Percentiles rank a stretch among this genome's conserved stretches.
phyloP scores from a whole-genome alignment of 2,797 vertebrate species.

The Poeciliopsis gracilis region DNA sequence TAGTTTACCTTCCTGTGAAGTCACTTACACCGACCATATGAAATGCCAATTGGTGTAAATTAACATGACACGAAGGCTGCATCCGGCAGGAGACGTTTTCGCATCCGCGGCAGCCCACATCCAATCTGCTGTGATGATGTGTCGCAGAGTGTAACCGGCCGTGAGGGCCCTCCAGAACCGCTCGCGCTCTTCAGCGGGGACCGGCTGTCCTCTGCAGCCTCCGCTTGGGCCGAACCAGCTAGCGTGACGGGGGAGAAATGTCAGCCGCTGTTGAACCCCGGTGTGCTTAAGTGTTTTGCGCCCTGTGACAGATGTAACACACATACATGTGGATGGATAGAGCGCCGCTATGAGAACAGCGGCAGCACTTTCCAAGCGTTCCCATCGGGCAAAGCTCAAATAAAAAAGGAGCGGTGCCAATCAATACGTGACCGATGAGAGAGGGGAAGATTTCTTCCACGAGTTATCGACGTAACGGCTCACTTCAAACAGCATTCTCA shows the following conservation, averaged over 20 bases:
- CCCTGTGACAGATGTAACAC: conserved; percentile 21
- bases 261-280: conserved; percentile 50
- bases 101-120: conserved; percentile 20
- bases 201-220: conserved; percentile 16
- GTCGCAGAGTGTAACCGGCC: conserved; percentile 17
- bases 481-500: conserved; percentile 29
- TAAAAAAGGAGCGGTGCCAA: conserved; percentile 34
- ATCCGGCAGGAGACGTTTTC: conserved; percentile 13
- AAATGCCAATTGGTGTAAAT: background rate
- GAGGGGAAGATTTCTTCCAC: conserved; percentile 25
- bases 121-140: conserved; percentile 26
- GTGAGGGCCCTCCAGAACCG: conserved; percentile 26
- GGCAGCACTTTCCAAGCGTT: conserved; percentile 35
- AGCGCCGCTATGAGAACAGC: conserved; percentile 33
- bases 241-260: conserved; percentile 60
- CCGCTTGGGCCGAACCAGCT: conserved; percentile 29
- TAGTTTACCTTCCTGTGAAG: background rate
- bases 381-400: conserved; percentile 8
- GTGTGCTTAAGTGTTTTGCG: conserved; percentile 29
- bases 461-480: conserved; percentile 47
- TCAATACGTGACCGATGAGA: conserved; percentile 47
- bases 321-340: conserved; percentile 17
- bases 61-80: background rate
- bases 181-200: conserved; percentile 18
- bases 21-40: background rate